Percentiles rank a stretch among this genome's conserved stretches.
phyloP scores from a whole-genome alignment of 1,140 invertebrate species.

The Metopolophium dirhodum region DNA sequence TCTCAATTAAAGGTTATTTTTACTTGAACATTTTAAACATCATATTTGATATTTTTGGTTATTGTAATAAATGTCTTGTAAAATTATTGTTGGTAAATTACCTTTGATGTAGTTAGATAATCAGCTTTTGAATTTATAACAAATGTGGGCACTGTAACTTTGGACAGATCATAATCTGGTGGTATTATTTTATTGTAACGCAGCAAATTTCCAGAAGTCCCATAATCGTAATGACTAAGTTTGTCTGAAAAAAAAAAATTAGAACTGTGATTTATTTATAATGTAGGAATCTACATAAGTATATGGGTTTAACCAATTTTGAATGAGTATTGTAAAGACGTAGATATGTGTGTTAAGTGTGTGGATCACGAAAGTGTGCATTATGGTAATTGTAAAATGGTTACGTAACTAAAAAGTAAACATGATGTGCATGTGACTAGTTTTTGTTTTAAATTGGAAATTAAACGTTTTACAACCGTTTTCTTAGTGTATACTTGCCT shows the following conservation, averaged over 20 bases:
- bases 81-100: neutral
- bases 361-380: neutral
- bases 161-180: constrained; percentile 68
- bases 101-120: constrained; percentile 51
- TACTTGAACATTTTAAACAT: no score
- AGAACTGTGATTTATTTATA: neutral
- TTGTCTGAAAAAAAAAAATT: constrained; percentile 55
- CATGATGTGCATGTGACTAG: neutral
- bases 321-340: neutral
- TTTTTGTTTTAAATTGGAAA: neutral
- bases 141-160: constrained; percentile 71
- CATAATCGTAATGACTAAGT: constrained; percentile 61
- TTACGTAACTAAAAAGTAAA: neutral
- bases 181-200: constrained; percentile 66
- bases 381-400: neutral
- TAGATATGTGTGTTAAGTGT: no score
- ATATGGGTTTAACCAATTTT: neutral
- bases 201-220: constrained; percentile 63
- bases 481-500: neutral
- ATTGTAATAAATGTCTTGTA: neutral
- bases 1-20: no score
- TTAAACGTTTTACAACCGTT: neutral
- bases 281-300: no score
- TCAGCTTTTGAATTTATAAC: constrained; percentile 77
- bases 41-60: no score